These are phyloP conservation scores for Nylanderia fulva DNA, from an alignment of 1,140 invertebrate genomes.

Conservation along the genomic window DNA sequence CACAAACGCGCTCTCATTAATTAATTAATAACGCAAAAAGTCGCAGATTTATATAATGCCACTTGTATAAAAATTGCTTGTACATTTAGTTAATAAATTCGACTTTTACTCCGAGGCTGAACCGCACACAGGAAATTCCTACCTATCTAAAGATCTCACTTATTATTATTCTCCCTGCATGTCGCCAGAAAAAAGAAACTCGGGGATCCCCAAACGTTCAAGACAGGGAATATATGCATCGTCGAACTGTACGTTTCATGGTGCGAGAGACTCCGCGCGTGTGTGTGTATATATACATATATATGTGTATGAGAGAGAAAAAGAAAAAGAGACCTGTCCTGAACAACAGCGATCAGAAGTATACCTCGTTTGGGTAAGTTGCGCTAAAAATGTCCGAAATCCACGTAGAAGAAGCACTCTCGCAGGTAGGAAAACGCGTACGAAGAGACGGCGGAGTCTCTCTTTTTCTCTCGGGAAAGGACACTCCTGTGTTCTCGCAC, in stretches of 20 bases:
- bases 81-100: no score
- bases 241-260: neutral
- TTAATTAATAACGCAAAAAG: neutral
- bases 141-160: constrained; percentile 1
- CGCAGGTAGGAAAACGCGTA: neutral
- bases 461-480: neutral
- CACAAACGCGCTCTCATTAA: neutral
- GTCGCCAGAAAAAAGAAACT: neutral
- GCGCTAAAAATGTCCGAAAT: neutral
- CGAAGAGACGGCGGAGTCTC: neutral
- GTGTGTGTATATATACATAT: no score
- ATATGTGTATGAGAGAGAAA: no score
- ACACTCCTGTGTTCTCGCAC: constrained; percentile 30
- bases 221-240: constrained; percentile 6
- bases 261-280: no score
- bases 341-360: neutral
- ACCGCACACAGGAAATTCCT: neutral
- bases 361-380: neutral
- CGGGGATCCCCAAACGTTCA: neutral
- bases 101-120: neutral
- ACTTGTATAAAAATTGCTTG: no score
- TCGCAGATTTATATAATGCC: no score
- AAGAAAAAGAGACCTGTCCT: neutral
- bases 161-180: constrained; percentile 30
- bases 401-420: neutral